Base-by-base conservation (phyloP, 2,888 invertebrate species). In the Machimus atricapillus region DNA sequence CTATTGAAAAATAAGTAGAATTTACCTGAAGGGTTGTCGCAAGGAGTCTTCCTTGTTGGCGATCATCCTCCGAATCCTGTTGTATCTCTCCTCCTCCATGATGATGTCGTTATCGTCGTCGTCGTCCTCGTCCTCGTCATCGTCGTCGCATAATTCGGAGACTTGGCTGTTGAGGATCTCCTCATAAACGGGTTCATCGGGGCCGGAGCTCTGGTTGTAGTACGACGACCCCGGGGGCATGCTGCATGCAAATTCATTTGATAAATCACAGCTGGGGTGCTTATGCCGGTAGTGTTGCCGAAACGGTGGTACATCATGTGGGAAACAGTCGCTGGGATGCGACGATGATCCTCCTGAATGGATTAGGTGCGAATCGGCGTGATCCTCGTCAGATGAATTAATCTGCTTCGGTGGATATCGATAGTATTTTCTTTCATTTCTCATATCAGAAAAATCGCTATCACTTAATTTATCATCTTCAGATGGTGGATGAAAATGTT, bases 101-200 rank as follows among this genome's bases (percentile, higher is more conserved):
- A 87, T 90, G 90, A 46, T 7, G 89, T 90, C 87, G 89, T 89
- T 46, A 31, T 86, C 82, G 40, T 86, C 66, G 3, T 66, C 66
- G 23, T 66, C 66, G 23, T 87, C 88, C 19, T 74, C 77, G 88
- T 79, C 58, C 27, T 86, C 85, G 76, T 73, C 78, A 6, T 88
- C 73, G 74, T 79, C 81, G 34, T 43, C 86, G 12, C 78, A 86
- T 8, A 81, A n/a, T 9, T 85, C 86, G 12, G 88, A 87, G 12
- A 81, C 73, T 12, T 91, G 92, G 90, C 91, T 92, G 89, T 91
- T 92, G 82, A 91, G 89, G 82, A 92, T 92, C 89, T 92, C 92
- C 89, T 92, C 92, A 89, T 92, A 92, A 37, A 92, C 92, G 16
- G 92, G 92, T 19, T 92, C 92, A 79, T 89, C 90, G 88, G 86